Evolutionary conservation across 2,113 vertebrate genomes (phyloP).

Genomic region (Pollachius pollachius): DNA sequence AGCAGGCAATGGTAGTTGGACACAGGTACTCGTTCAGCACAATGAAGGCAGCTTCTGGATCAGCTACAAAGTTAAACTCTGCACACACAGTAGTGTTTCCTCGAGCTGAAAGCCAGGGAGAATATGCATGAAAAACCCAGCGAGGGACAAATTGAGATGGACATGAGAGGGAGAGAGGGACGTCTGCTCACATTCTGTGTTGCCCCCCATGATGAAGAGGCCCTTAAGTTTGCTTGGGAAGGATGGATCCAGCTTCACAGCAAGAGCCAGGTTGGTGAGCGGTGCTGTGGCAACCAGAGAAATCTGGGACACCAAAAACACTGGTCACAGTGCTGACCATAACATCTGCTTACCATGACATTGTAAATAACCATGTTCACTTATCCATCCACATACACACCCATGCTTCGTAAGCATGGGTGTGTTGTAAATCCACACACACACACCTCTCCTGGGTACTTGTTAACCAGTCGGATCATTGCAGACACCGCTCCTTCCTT

Average conservation of each 20-base stretch:
- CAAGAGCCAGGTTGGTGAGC: constrained; percentile 80
- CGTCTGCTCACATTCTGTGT: constrained; percentile 69
- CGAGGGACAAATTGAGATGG: too few relatives aligned
- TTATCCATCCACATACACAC: not conserved
- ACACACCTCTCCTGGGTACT: constrained; percentile 71
- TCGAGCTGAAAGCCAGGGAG: constrained; percentile 51
- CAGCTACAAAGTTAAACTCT: constrained; percentile 77
- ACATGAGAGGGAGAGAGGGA: not conserved
- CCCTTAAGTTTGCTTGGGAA: constrained; percentile 72
- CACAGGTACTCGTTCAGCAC: constrained; percentile 76
- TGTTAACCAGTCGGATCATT: constrained; percentile 69
- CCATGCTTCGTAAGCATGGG: not conserved
- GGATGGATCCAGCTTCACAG: constrained; percentile 76
- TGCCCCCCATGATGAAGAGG: constrained; percentile 84
- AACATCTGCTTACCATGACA: not conserved
- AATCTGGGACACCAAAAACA: constrained; percentile 44
- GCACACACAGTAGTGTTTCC: constrained; percentile 73
- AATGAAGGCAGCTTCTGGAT: constrained; percentile 78
- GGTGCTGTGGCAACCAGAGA: constrained; percentile 73
- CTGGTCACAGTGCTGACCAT: not conserved
- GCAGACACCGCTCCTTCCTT: constrained; percentile 67
- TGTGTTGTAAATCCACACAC: too few relatives aligned
- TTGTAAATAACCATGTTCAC: not conserved
- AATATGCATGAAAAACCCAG: not conserved
- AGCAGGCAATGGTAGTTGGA: constrained; percentile 74